Evolutionary conservation across 2,113 vertebrate genomes (phyloP).

Genomic region (Lethenteron reissneri): DNA sequence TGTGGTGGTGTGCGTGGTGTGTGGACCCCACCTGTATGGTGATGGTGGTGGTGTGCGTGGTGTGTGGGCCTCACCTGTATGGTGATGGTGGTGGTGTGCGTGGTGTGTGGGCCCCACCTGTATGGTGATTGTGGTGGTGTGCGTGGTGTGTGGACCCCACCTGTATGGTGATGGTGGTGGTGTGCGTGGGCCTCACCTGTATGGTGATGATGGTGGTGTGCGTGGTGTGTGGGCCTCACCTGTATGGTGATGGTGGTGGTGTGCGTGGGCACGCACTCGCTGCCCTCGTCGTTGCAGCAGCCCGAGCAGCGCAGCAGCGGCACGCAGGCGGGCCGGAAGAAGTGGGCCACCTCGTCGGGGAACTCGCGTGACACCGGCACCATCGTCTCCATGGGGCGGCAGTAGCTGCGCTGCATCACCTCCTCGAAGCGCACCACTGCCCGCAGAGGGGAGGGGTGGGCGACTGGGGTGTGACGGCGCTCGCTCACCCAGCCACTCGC

Average conservation of each 20-base stretch:
- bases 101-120: too few relatives aligned
- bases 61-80: too few relatives aligned
- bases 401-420: conserved; percentile 1
- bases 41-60: too few relatives aligned
- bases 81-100: too few relatives aligned
- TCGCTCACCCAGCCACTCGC: too few relatives aligned
- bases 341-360: too few relatives aligned
- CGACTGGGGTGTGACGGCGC: too few relatives aligned
- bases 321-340: conserved; percentile 80
- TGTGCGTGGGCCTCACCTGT: conserved; percentile 24
- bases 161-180: too few relatives aligned
- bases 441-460: not conserved
- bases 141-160: too few relatives aligned
- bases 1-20: too few relatives aligned
- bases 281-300: conserved; percentile 68
- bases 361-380: not conserved
- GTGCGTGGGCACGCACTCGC: conserved; percentile 61
- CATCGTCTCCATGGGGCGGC: conserved; percentile 5
- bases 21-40: too few relatives aligned
- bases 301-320: conserved; percentile 69
- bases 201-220: conserved; percentile 16
- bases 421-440: conserved; percentile 3
- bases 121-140: too few relatives aligned
- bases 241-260: conserved; percentile 73
- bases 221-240: conserved; percentile 10